Conservation (phyloP, 2,113 vertebrate genomes). For the Prunella fulvescens region DNA sequence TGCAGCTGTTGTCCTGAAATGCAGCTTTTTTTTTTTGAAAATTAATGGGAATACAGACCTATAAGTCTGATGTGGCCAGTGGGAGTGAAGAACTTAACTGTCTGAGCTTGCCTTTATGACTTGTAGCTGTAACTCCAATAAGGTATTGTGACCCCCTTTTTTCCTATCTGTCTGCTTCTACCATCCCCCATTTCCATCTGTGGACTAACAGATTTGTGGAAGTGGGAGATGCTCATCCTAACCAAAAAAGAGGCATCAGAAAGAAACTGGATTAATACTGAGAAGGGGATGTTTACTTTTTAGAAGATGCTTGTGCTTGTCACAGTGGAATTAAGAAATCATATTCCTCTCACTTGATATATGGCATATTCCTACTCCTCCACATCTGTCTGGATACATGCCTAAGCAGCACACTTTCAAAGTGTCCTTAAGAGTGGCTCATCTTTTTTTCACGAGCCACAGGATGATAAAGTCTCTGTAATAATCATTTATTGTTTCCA, state of each 20-base stretch:
- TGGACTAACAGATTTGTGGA: background rate
- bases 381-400: constrained; percentile 28
- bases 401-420: constrained; percentile 17
- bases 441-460: background rate
- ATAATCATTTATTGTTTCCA: constrained; percentile 71
- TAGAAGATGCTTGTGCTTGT: background rate
- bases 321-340: constrained; percentile 43
- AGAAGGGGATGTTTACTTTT: background rate
- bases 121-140: background rate
- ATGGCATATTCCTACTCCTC: background rate
- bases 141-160: background rate
- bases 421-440: constrained; percentile 21
- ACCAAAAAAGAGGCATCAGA: background rate
- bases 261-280: background rate
- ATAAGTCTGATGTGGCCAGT: background rate
- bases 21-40: background rate
- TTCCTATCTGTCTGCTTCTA: background rate
- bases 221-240: background rate
- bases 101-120: background rate
- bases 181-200: background rate
- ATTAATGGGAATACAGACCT: background rate
- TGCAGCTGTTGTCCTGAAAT: background rate
- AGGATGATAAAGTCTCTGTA: constrained; percentile 7
- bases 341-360: constrained; percentile 6
- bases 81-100: background rate